Conservation (phyloP, 1,140 invertebrate species). For the Drosophila albomicans region DNA sequence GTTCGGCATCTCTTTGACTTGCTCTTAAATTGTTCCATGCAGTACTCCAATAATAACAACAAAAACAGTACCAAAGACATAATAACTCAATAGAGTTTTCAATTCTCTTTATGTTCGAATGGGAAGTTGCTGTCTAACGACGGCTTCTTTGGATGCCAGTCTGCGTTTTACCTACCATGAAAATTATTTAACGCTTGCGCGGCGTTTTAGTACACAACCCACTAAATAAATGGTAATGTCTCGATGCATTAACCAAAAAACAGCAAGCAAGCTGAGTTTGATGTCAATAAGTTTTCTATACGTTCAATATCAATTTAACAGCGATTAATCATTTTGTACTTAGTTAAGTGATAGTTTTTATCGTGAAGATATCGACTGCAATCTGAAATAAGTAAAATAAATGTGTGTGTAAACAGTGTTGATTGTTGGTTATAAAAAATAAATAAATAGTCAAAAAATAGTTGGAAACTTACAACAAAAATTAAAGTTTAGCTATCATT, state of each 20-base stretch:
- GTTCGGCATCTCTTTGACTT: slow-evolving; percentile 55
- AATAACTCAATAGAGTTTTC: slow-evolving; percentile 15
- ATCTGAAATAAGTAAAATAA: too few relatives aligned
- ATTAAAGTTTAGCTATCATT: too few relatives aligned
- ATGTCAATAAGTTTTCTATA: not conserved
- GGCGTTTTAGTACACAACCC: slow-evolving; percentile 19
- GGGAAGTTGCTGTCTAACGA: slow-evolving; percentile 42
- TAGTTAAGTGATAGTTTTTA: too few relatives aligned
- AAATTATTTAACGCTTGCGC: slow-evolving; percentile 59
- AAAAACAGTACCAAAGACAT: not conserved
- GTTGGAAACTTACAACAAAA: too few relatives aligned
- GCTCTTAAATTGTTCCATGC: slow-evolving; percentile 33
- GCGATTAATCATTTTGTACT: not conserved
- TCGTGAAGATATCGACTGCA: too few relatives aligned
- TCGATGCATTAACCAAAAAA: not conserved
- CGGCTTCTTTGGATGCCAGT: slow-evolving; percentile 22
- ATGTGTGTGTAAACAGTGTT: not conserved
- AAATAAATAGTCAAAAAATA: too few relatives aligned
- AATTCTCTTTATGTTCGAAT: slow-evolving; percentile 20
- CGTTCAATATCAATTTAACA: not conserved
- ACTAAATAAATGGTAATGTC: not conserved
- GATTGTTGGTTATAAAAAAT: too few relatives aligned
- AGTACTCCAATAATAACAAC: slow-evolving; percentile 40
- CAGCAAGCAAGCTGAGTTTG: too few relatives aligned
- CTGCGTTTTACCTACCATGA: slow-evolving; percentile 31